Percentiles rank a stretch among this genome's conserved stretches.
Conservation (phyloP, 1,140 invertebrate species). For the Pygmarrhopalites habei region DNA sequence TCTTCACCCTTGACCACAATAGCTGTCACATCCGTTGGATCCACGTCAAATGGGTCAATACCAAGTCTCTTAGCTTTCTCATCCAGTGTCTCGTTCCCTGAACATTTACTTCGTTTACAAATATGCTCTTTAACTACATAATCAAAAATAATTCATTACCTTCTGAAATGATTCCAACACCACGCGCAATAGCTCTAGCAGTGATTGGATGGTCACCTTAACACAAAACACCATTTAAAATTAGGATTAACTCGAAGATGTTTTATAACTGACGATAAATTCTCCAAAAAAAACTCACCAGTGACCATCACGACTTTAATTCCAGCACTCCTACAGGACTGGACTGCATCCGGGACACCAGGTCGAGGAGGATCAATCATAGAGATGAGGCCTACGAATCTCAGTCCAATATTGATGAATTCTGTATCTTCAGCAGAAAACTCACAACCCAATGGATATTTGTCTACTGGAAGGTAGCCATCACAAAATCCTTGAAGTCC, state of each 20-base stretch:
- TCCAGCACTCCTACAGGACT: conserved; percentile 41
- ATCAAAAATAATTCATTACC: conserved; percentile 43
- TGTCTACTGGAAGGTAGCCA: conserved; percentile 46
- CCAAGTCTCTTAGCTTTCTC: conserved; percentile 47
- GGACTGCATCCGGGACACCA: conserved; percentile 43
- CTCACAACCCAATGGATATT: conserved; percentile 50
- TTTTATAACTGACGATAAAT: conserved; percentile 44
- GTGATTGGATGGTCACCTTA: conserved; percentile 92
- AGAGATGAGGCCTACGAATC: conserved; percentile 58
- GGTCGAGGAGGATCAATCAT: conserved; percentile 62
- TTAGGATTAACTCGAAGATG: conserved; percentile 39
- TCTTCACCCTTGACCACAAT: conserved; percentile 46
- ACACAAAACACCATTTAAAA: conserved; percentile 45
- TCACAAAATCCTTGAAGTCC: conserved; percentile 55
- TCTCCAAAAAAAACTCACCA: conserved; percentile 46
- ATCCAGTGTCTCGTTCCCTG: conserved; percentile 48
- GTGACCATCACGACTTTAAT: conserved; percentile 45
- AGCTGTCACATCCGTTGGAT: conserved; percentile 44
- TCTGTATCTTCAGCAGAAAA: conserved; percentile 54
- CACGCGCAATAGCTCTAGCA: conserved; percentile 98
- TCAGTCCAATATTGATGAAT: conserved; percentile 51
- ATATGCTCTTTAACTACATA: background rate
- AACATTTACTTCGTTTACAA: too few species aligned
- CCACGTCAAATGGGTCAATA: conserved; percentile 43
- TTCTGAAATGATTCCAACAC: conserved; percentile 97